Base-by-base conservation (phyloP, 1,140 invertebrate genomes). In the Archivesica marissinica region DNA sequence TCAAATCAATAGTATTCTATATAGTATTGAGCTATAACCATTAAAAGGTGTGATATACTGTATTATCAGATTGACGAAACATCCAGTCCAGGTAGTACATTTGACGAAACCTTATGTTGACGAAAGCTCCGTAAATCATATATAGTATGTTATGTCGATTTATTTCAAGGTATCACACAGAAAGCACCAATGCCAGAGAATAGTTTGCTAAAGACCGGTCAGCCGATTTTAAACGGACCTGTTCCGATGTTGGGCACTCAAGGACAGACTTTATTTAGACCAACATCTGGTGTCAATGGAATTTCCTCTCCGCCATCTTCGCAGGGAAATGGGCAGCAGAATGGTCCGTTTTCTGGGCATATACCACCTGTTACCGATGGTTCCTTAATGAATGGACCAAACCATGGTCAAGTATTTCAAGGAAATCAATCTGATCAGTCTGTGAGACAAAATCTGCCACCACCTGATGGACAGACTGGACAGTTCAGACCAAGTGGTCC, bases 221-320 rank as follows among this genome's bases (percentile, higher is more conserved):
- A 50, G 35, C 11, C 74, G 6, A 2, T 52, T 0, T 33, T 56
- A 52, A 76, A 76, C 59, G 74, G 74, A 56, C 74, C 74, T 72
- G 68, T 25, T 47, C 39, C 39, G 11, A 33, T 41, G 15, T 17
- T 35, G 4, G 17, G 11, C 4, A n/a, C 3, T 23, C 54, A 2
- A 13, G 33, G 74, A 3, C 74, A 47, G 30, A 4, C n/a, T 38
- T 38, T 59, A 3, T 72, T 30, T 50, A 23, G 28, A 33, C 68
- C 68, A 76, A 28, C 74, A 56, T 56, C 50, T 23, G 44, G 47
- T 76, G 50, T 76, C 56, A 76, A 76, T 76, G 74, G 74, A 23
- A 13, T 76, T 2, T 4, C 68, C 9, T 44, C 68, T 25, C 50
- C 68, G 6, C 44, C 39, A 33, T 1, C 17, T 7, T 13, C 68